Evolutionary conservation across 2,113 vertebrate genomes (phyloP), one percentile per base, ranked within the genome.

Genomic region (Nestor notabilis): DNA sequence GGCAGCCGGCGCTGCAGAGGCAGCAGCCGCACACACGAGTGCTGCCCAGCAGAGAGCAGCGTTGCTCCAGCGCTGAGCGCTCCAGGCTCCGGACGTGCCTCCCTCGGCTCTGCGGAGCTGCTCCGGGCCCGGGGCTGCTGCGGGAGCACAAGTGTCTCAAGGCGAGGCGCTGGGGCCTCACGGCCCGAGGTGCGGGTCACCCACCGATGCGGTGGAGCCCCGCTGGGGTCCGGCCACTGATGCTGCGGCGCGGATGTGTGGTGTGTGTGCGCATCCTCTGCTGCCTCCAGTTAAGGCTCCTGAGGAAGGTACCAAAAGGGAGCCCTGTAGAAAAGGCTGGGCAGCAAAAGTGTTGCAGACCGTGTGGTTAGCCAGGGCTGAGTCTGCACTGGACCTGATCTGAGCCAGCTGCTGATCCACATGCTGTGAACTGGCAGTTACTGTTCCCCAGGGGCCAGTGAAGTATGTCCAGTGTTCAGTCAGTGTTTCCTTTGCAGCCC

Each of bases 111-210:
- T 7, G 28, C 10, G 10, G 52, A 3, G 28, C 52, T 7, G 33
- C 56, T 58, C 21, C 13, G 56, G 5, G 23, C 56, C 33, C 7
- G 56, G 33, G 13, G 3, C 33, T 19, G 31, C 33, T 35, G 33
- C 20, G 7, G 20, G 33, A 21, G 33, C 13, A 14, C 19, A 13
- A 37, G 0, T 9, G 68, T 1, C 68, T 5, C n/a, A 1, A 44
- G 8, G 43, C 1, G 2, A 28, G 76, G 37, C 50, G 4, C 70
- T 71, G 6, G 17, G 55, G 39, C 56, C 25, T 23, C 82, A 8
- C n/a, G 50, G 10, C 11, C 44, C 19, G 77, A 33, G 37, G 5
- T 43, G 82, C 70, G 13, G 82, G 83, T 71, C 76, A 37, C 50
- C 56, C 18, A 2, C 70, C 11, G 5, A 9, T 4, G 71, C 6